Base-by-base conservation (phyloP, 2,888 invertebrate species). In the Amblyjoppa fuscipennis region DNA sequence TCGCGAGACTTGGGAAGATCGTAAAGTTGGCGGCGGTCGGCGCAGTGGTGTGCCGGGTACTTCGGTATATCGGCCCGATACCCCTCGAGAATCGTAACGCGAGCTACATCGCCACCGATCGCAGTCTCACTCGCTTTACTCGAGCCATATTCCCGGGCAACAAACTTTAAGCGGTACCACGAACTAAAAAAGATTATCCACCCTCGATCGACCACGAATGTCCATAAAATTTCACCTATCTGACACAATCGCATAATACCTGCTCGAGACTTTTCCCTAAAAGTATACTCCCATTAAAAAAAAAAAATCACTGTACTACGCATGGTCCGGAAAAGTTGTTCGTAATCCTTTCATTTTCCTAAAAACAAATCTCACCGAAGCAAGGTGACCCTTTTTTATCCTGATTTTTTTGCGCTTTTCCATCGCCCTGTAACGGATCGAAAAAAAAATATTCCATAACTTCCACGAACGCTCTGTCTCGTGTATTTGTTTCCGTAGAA, bases 1-100 rank as follows among this genome's bases (percentile, higher is more conserved):
- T 83, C 86, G 83, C 76, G 84, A 84, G 87, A 88, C 87, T 89
- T 88, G 85, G 81, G 86, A 83, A 88, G 88, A 83, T 85, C 85
- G 85, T 85, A 80, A 81, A 85, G 83, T 85, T 82, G 79, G 66
- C 64, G 68, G 76, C 59, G 80, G 73, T 79, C 70, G 83, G 61
- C 71, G 64, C 45, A 82, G 56, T 59, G 28, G 38, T 68, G 66
- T 38, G 25, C 68, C 56, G 53, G 28, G 41, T 28, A 53, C 51
- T 51, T 51, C 53, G 28, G 68, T 51, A 68, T 53, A 77, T 68
- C 66, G 64, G 71, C 56, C 69, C 56, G 76, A 85, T 80, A 83
- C 76, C 85, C 76, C 73, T 73, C 41, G 83, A 73, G 85, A 77
- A 83, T 69, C 83, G 83, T 83, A 80, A 77, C 79, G 64, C 51